These are phyloP conservation scores for Eretmocerus hayati DNA, from an alignment of 2,888 invertebrate species.

Conservation along the genomic window DNA sequence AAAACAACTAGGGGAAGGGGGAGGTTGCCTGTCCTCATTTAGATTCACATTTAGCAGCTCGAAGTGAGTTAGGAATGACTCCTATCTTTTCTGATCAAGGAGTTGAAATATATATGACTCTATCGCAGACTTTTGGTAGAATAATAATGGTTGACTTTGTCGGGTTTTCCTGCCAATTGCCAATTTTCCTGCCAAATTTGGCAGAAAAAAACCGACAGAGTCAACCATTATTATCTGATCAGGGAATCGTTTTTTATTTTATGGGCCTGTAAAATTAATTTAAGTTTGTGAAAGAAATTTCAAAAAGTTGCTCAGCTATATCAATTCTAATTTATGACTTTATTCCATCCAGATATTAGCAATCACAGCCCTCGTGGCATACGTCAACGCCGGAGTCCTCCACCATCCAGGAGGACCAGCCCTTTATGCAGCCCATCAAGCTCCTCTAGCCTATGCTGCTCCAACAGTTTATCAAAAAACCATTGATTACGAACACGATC, in stretches of 20 bases:
- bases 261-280: background rate
- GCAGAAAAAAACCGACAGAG: too few relatives aligned
- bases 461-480: constrained; percentile 23
- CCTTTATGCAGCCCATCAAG: background rate
- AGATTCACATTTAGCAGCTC: too few relatives aligned
- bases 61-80: too few relatives aligned
- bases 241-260: background rate
- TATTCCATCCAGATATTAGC: constrained; percentile 41
- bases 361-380: constrained; percentile 45
- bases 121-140: too few relatives aligned
- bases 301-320: too few relatives aligned
- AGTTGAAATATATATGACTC: too few relatives aligned
- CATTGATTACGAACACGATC: constrained; percentile 35
- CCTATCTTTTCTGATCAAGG: too few relatives aligned
- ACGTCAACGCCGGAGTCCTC: constrained; percentile 35
- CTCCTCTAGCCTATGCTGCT: constrained; percentile 25
- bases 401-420: constrained; percentile 3
- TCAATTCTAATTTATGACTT: too few relatives aligned
- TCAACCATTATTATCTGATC: too few relatives aligned
- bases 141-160: background rate
- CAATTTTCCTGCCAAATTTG: too few relatives aligned
- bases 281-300: background rate
- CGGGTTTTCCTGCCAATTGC: background rate
- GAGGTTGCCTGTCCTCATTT: too few relatives aligned
- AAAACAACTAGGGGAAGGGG: too few relatives aligned